Evolutionary conservation across 2,113 vertebrate genomes (phyloP).

Genomic region (Pagrus major): DNA sequence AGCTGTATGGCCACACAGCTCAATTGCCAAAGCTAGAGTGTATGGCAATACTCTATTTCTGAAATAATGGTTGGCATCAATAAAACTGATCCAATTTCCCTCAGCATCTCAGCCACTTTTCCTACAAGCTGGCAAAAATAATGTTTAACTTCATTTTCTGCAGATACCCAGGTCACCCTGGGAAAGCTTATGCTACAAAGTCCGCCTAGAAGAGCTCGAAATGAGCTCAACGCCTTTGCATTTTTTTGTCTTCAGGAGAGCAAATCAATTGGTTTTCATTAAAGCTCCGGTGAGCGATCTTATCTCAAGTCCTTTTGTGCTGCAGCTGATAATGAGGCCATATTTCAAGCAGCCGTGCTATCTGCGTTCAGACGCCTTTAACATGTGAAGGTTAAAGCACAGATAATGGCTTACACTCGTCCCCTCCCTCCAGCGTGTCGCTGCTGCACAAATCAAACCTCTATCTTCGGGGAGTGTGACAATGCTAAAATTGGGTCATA

Average conservation of each 20-base stretch:
- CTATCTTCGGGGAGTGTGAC: constrained; percentile 68
- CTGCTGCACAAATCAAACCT: constrained; percentile 75
- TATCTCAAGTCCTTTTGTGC: constrained; percentile 66
- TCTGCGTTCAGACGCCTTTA: constrained; percentile 68
- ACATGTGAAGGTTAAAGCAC: constrained; percentile 80
- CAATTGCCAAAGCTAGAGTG: constrained; percentile 10
- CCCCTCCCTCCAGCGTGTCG: constrained; percentile 42
- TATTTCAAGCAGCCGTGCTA: constrained; percentile 72
- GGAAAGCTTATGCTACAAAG: constrained; percentile 40
- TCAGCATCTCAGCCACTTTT: constrained; percentile 26
- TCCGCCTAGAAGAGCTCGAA: not conserved
- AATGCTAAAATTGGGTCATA: constrained; percentile 71
- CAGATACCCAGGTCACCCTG: constrained; percentile 56
- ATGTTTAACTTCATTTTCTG: constrained; percentile 48
- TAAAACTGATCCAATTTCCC: constrained; percentile 50
- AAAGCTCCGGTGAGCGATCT: constrained; percentile 69
- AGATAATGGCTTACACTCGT: constrained; percentile 68
- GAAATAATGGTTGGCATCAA: constrained; percentile 42
- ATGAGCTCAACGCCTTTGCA: constrained; percentile 33
- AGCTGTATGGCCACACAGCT: constrained; percentile 34
- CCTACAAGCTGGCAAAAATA: constrained; percentile 47
- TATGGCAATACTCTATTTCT: constrained; percentile 26
- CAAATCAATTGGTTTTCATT: constrained; percentile 82
- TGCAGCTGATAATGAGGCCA: constrained; percentile 77
- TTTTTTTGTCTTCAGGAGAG: constrained; percentile 53